Conservation (phyloP, 2,888 invertebrate species). For the Pemphredon lugubris region DNA sequence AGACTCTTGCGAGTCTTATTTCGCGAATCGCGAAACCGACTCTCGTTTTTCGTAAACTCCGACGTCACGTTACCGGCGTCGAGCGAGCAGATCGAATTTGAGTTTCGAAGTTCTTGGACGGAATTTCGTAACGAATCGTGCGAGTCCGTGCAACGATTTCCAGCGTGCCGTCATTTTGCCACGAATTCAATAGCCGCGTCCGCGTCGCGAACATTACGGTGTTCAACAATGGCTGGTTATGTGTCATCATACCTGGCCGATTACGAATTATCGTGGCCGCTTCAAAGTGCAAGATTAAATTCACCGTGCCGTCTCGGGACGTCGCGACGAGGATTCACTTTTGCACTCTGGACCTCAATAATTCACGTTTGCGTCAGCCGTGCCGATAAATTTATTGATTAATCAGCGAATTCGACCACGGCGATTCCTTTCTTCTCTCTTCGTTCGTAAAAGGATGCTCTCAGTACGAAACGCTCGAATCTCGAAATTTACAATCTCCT, state of each 20-base stretch:
- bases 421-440: background rate
- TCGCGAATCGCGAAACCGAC: too few species aligned
- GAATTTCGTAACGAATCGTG: too few species aligned
- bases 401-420: slow-evolving; percentile 17
- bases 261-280: slow-evolving; percentile 33
- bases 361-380: slow-evolving; percentile 25
- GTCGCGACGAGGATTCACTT: slow-evolving; percentile 23
- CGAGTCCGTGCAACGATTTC: too few species aligned
- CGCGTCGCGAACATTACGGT: background rate
- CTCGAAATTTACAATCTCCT: background rate
- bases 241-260: slow-evolving; percentile 26
- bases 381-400: slow-evolving; percentile 36
- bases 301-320: background rate
- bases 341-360: slow-evolving; percentile 45
- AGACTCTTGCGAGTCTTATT: too few species aligned
- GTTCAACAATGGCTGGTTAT: background rate
- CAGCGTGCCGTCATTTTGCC: too few species aligned
- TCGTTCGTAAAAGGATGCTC: too few species aligned
- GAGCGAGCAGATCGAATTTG: too few species aligned
- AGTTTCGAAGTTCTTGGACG: too few species aligned
- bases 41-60: too few species aligned
- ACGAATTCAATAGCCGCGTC: background rate
- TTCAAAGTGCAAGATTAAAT: slow-evolving; percentile 50
- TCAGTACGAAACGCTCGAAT: too few species aligned
- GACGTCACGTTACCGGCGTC: too few species aligned